Evolutionary conservation across 2,113 vertebrate species (phyloP), one percentile per base, ranked within the genome.

Genomic region (Alces alces): DNA sequence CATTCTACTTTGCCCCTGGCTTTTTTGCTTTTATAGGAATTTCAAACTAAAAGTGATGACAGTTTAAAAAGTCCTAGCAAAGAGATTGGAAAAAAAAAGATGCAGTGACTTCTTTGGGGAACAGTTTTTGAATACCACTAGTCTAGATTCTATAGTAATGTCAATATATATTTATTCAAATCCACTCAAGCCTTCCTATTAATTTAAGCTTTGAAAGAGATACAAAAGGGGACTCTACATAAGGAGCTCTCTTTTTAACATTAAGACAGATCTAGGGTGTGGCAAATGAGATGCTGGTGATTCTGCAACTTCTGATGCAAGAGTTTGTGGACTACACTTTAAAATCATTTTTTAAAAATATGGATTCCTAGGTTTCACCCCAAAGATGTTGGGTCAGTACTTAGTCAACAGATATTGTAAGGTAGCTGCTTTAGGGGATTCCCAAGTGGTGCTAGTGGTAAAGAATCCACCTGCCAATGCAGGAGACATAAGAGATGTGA

Each of bases 61-160:
- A 94, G 17, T 66, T 96, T 94, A 80, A 87, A 96, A 91, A 86
- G 7, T 55, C 11, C 96, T 85, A 92, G 58, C 28, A 60, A 73
- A 73, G 16, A 80, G n/a, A 73, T 12, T 55, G 12, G 60, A 86
- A 28, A 90, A 50, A 17, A 66, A 64, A 83, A 58, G 6, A 17
- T 6, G 11, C 23, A 58, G 2, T 54, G 54, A 57, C 14, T 80
- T 60, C 39, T 80, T 88, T 70, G 19, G 43, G 17, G 23, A 33
- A 30, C 2, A 50, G 79, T 36, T 92, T 64, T 64, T 92, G 19
- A 87, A 78, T 85, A 28, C 7, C 4, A 54, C 33, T 60, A 93
- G 2, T 80, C 43, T 54, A 90, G 11, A 70, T 80, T 79, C 73
- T 64, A 25, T 25, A 39, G 6, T 10, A 93, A 82, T 27, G 47